These are phyloP conservation scores for Pemphigus obesinymphae DNA, from an alignment of 1,140 invertebrate species.

Conservation along the genomic window DNA sequence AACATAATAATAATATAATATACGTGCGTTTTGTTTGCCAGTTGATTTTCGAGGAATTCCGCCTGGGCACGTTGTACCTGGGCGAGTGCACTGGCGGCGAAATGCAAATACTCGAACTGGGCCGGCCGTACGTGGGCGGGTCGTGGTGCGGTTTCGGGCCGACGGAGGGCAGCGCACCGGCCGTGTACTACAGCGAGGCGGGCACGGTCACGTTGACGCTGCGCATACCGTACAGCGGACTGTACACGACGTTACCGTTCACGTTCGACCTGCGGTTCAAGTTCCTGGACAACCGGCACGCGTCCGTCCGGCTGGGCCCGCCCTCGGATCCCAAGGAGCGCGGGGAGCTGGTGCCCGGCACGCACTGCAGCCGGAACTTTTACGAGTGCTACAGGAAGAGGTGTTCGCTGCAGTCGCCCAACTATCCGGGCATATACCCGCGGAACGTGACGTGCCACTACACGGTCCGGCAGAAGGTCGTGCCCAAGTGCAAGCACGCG, in stretches of 20 bases:
- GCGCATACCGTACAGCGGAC: conserved; percentile 61
- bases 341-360: conserved; percentile 71
- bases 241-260: conserved; percentile 58
- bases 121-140: conserved; percentile 73
- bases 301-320: conserved; percentile 70
- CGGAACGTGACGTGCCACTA: conserved; percentile 79
- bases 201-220: conserved; percentile 74
- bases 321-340: conserved; percentile 66
- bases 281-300: conserved; percentile 67
- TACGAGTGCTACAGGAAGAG: conserved; percentile 79
- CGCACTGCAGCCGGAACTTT: conserved; percentile 80
- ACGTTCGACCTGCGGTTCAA: conserved; percentile 72
- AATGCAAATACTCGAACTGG: conserved; percentile 75
- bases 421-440: conserved; percentile 87
- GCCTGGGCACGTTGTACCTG: conserved; percentile 66
- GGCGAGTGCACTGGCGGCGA: conserved; percentile 74
- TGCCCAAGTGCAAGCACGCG: conserved; percentile 80
- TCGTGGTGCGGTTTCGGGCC: conserved; percentile 75
- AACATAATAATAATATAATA: too few relatives aligned
- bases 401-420: conserved; percentile 79
- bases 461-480: conserved; percentile 72
- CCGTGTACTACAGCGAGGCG: conserved; percentile 80
- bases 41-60: conserved; percentile 77
- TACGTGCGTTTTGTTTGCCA: conserved; percentile 49
- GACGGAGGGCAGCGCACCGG: conserved; percentile 53